These are phyloP conservation scores for Tapirus terrestris DNA, from an alignment of 2,113 vertebrate genomes.

Conservation along the genomic window DNA sequence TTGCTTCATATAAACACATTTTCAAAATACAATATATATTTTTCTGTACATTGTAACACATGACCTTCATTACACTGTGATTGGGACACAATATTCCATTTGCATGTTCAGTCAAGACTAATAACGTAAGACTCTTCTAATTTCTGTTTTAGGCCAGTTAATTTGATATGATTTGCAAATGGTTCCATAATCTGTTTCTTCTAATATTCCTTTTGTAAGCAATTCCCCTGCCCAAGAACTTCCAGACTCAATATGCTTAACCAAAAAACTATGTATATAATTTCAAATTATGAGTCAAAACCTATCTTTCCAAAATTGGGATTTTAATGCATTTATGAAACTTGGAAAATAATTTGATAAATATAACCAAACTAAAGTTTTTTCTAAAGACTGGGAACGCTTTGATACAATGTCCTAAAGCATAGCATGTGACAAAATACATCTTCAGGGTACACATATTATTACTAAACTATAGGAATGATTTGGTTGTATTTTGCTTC, in stretches of 20 bases:
- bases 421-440: background rate
- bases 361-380: background rate
- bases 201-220: background rate
- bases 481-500: background rate
- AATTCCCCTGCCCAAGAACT: background rate
- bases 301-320: background rate
- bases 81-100: background rate
- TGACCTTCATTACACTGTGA: background rate
- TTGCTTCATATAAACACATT: background rate
- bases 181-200: background rate
- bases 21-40: background rate
- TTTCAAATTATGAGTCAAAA: background rate
- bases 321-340: background rate
- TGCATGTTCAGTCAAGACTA: background rate
- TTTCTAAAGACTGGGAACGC: background rate
- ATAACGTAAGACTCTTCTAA: background rate
- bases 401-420: background rate
- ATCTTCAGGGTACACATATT: background rate
- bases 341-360: background rate
- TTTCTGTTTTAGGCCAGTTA: background rate
- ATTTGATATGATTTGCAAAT: background rate
- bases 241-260: background rate
- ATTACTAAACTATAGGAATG: background rate
- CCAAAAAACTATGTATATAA: background rate
- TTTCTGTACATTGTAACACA: background rate